Percentiles rank a stretch among this genome's conserved stretches.
These are phyloP conservation scores for Oophaga sylvatica DNA, from an alignment of 2,797 vertebrate genomes.

Conservation along the genomic window DNA sequence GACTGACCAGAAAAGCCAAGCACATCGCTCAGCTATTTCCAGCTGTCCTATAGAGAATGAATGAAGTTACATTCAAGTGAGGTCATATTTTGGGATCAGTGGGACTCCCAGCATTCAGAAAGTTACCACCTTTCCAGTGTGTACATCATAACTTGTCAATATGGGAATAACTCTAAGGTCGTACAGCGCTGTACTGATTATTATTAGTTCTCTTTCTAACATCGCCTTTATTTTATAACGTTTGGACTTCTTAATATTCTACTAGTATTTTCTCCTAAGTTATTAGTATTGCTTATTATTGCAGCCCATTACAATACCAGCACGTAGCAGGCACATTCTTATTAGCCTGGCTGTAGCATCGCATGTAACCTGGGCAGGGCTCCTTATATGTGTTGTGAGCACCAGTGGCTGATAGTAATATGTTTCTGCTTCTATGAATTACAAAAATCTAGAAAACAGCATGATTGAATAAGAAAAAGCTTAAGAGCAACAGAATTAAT, in stretches of 20 bases:
- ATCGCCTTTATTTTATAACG: background rate
- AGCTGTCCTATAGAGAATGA: too few relatives aligned
- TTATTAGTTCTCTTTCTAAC: background rate
- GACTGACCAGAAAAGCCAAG: too few relatives aligned
- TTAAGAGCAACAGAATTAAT: constrained; percentile 16
- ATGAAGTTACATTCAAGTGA: too few relatives aligned
- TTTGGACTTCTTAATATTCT: background rate
- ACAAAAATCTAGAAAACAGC: constrained; percentile 56
- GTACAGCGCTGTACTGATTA: background rate
- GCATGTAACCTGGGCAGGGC: background rate
- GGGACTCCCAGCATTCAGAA: too few relatives aligned
- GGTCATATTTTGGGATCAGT: too few relatives aligned
- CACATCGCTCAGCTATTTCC: too few relatives aligned
- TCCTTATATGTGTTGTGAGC: constrained; percentile 38
- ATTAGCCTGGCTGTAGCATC: background rate
- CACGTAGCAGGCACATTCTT: background rate
- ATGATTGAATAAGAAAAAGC: constrained; percentile 33
- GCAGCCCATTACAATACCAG: background rate
- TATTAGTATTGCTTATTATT: background rate
- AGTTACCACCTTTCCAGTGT: too few relatives aligned
- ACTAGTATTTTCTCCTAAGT: background rate
- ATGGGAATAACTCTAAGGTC: too few relatives aligned
- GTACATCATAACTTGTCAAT: too few relatives aligned
- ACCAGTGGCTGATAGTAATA: constrained; percentile 41
- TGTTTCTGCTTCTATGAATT: background rate